Evolutionary conservation across 2,888 invertebrate species (phyloP).

Genomic region (Carterocephalus palaemon): DNA sequence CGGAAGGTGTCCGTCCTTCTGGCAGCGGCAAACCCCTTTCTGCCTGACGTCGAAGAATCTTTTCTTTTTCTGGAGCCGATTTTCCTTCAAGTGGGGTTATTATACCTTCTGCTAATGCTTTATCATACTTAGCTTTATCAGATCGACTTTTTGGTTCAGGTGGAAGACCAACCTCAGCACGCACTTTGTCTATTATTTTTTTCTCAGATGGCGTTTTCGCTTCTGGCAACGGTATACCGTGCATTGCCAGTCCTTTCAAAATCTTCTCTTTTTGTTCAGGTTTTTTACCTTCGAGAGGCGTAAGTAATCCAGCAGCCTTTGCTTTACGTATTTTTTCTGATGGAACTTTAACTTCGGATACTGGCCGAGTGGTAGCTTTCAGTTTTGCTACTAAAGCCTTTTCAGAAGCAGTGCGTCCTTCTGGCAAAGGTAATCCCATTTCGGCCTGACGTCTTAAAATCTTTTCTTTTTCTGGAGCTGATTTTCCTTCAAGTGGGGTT

Average conservation of each 20-base stretch:
- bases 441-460: slow-evolving; percentile 31
- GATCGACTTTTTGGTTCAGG: slow-evolving; percentile 27
- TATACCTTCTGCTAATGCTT: slow-evolving; percentile 31
- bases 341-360: no score
- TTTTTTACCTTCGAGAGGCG: slow-evolving; percentile 27
- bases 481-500: slow-evolving; percentile 38
- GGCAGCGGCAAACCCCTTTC: slow-evolving; percentile 35
- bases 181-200: slow-evolving; percentile 32
- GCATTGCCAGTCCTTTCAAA: slow-evolving; percentile 31
- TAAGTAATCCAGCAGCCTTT: no score
- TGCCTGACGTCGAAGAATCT: slow-evolving; percentile 25
- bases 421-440: no score
- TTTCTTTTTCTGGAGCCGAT: slow-evolving; percentile 33
- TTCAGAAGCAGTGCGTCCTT: no score
- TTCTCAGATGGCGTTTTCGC: slow-evolving; percentile 33
- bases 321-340: no score
- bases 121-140: slow-evolving; percentile 27
- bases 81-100: slow-evolving; percentile 43
- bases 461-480: slow-evolving; percentile 33
- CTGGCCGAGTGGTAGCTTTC: no score
- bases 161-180: slow-evolving; percentile 35
- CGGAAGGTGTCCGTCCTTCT: slow-evolving; percentile 34
- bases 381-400: no score
- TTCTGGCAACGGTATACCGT: slow-evolving; percentile 37
- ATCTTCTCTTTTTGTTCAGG: slow-evolving; percentile 38